These are phyloP conservation scores for Drosophila eugracilis DNA, from an alignment of 1,140 invertebrate genomes.

Conservation along the genomic window DNA sequence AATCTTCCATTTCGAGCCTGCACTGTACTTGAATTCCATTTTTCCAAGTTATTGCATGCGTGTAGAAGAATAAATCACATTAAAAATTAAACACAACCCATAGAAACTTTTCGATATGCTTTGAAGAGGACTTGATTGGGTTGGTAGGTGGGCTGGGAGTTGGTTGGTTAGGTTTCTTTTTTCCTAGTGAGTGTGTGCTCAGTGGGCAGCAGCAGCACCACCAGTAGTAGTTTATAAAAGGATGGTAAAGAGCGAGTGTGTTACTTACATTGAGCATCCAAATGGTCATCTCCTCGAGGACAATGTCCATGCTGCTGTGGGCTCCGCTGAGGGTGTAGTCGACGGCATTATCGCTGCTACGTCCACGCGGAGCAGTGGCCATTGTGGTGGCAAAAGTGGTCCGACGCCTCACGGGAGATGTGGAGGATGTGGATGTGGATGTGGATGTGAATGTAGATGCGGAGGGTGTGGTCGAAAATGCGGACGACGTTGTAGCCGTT, in stretches of 20 bases:
- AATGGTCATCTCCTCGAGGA: slow-evolving; percentile 66
- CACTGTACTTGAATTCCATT: neutral
- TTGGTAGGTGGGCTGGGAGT: neutral
- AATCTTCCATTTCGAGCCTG: neutral
- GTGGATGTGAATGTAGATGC: neutral
- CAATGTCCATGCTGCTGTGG: slow-evolving; percentile 67
- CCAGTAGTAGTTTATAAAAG: neutral
- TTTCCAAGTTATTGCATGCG: slow-evolving; percentile 34
- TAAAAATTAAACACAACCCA: slow-evolving; percentile 74
- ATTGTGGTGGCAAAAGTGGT: neutral
- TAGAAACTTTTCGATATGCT: slow-evolving; percentile 35
- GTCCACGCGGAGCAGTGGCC: slow-evolving; percentile 16
- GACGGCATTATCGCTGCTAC: slow-evolving; percentile 67
- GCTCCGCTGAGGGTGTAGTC: slow-evolving; percentile 65
- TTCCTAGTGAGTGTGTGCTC: too few relatives aligned
- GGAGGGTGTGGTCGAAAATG: slow-evolving; percentile 4
- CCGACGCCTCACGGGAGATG: slow-evolving; percentile 3
- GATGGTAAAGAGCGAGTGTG: slow-evolving; percentile 4
- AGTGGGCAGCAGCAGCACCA: neutral
- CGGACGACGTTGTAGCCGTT: slow-evolving; percentile 12
- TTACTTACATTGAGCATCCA: slow-evolving; percentile 77
- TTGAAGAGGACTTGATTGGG: slow-evolving; percentile 23
- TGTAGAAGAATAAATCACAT: slow-evolving; percentile 77
- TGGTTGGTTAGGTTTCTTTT: neutral
- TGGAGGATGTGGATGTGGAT: neutral